Base-by-base conservation (phyloP, 2,888 invertebrate species). In the Aspidiotus destructor region DNA sequence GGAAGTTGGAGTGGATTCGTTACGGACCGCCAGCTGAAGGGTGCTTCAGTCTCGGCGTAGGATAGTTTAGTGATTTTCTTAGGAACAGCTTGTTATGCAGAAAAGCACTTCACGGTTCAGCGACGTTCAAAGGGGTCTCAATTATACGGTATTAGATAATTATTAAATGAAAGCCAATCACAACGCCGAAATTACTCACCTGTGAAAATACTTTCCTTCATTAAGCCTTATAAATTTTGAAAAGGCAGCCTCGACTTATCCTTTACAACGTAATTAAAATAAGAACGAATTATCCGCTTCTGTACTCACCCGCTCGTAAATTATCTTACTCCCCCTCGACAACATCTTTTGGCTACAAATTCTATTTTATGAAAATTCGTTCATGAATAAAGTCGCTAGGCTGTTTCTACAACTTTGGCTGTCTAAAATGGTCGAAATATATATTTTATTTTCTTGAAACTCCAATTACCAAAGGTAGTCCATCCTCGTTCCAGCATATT, bases 81-180 rank as follows among this genome's bases (percentile, higher is more conserved):
- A 60, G 57, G 65, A 65, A 65, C 65, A 65, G 65, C 65, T 65
- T 65, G 65, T 65, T 65, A 65, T 65, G 65, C 65, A 65, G 65
- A 65, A 65, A 65, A 65, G 65, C 65, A 58, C 65, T 65, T 65
- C 65, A 65, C 60, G 65, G 65, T 65, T 65, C 44, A 65, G 65
- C 58, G 65, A 48, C 58, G 42, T 58, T 65, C 65, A 65, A 65
- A 65, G 65, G 65, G 65, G 42, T 42, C 64, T 48, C 65, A 65
- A 65, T 65, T 65, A 65, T 60, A 65, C 48, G 57, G 65, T 65
- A 65, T 65, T 65, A 65, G 65, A 58, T 65, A 65, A 65, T 65
- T 65, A 65, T 65, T 65, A 65, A 65, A 65, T 65, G 58, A 65
- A 65, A 65, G 65, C 65, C 65, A 65, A 65, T 65, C 65, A 40